Percentiles rank a stretch among this genome's conserved stretches.
phyloP scores from a whole-genome alignment of 2,113 vertebrate genomes.

The Gobius niger region DNA sequence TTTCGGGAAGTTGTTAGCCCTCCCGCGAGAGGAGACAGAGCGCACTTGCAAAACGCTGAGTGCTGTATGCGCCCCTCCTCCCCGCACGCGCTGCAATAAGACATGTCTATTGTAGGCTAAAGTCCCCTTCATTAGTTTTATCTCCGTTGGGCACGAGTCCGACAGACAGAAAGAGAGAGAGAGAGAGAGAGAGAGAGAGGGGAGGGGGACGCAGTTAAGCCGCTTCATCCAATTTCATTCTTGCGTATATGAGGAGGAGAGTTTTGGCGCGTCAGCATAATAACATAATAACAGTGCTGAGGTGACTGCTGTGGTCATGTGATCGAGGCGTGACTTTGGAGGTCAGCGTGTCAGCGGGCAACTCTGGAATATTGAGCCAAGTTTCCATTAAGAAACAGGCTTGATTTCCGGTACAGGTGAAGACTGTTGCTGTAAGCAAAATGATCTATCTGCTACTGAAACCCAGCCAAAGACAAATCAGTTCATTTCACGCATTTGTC shows the following conservation, averaged over 20 bases:
- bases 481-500: too few relatives aligned
- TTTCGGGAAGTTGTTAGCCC: slow-evolving; percentile 39
- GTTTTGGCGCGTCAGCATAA: slow-evolving; percentile 62
- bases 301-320: slow-evolving; percentile 22
- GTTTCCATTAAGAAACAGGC: slow-evolving; percentile 19
- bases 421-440: too few relatives aligned
- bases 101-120: slow-evolving; percentile 66
- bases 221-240: slow-evolving; percentile 75
- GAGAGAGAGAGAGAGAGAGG: slow-evolving; percentile 25
- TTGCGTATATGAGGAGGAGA: slow-evolving; percentile 63
- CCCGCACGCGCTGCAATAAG: slow-evolving; percentile 44
- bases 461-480: too few relatives aligned
- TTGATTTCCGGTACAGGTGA: too few relatives aligned
- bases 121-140: slow-evolving; percentile 78
- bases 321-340: background rate
- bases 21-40: slow-evolving; percentile 51
- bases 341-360: slow-evolving; percentile 19
- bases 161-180: slow-evolving; percentile 36
- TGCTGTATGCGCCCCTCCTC: slow-evolving; percentile 44
- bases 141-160: slow-evolving; percentile 72
- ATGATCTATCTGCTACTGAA: too few relatives aligned
- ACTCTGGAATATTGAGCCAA: background rate
- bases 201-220: slow-evolving; percentile 65
- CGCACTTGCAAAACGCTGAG: slow-evolving; percentile 47
- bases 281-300: background rate